These are phyloP conservation scores for Cladopsammia gracilis DNA, from an alignment of 64 coral and sea anemone genomes.

Conservation along the genomic window DNA sequence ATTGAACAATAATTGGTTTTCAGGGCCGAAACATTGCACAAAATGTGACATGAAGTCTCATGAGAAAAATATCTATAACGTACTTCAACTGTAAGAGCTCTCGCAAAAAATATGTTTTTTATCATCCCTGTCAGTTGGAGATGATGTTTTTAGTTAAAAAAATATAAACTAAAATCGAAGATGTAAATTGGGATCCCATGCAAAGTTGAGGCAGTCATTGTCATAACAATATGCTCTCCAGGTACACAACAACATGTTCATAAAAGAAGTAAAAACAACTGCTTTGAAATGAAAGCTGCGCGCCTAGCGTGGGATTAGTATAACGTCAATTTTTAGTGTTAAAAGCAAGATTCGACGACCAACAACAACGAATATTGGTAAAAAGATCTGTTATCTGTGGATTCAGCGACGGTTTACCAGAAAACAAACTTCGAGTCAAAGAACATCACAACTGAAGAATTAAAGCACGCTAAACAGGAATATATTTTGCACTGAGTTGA, in stretches of 20 bases:
- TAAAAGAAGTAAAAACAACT: neutral
- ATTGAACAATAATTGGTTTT: constrained; percentile 39
- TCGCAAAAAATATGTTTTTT: too few relatives aligned
- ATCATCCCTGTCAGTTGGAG: too few relatives aligned
- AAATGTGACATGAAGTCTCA: neutral
- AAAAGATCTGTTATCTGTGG: neutral
- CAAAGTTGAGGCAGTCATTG: neutral
- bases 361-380: neutral
- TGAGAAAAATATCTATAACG: neutral
- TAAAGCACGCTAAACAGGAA: neutral
- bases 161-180: neutral
- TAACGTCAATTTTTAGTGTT: neutral
- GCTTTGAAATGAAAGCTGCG: neutral
- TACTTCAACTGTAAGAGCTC: neutral
- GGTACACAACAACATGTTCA: constrained; percentile 1
- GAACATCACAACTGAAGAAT: neutral
- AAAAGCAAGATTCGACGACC: too few relatives aligned
- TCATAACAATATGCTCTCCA: constrained; percentile 2
- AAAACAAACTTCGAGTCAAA: neutral
- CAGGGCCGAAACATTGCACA: neutral
- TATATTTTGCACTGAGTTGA: neutral
- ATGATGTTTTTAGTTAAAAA: neutral
- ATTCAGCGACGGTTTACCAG: neutral
- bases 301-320: neutral
- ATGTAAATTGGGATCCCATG: neutral